These are phyloP conservation scores for Chironomus riparius DNA, from an alignment of 2,888 invertebrate species.

Conservation along the genomic window DNA sequence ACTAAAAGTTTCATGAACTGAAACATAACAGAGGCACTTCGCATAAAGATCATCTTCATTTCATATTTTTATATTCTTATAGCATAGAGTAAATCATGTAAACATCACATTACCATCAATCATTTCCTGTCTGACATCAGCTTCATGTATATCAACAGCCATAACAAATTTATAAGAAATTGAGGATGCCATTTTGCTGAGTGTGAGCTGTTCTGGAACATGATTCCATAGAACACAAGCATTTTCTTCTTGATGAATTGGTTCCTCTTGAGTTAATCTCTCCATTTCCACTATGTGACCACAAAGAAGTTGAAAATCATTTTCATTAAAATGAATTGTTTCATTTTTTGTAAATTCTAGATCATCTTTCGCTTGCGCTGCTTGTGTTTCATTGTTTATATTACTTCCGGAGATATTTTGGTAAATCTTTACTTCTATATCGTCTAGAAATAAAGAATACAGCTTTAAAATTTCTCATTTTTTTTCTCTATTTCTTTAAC, in stretches of 20 bases:
- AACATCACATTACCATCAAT: constrained; percentile 30
- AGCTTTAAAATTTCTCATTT: too few species aligned
- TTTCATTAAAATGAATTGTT: constrained; percentile 17
- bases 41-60: not conserved
- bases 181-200: constrained; percentile 32
- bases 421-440: not conserved
- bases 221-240: constrained; percentile 33
- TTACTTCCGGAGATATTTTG: not conserved
- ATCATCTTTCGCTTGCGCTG: constrained; percentile 14
- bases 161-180: constrained; percentile 45
- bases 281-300: constrained; percentile 36
- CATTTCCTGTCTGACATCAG: constrained; percentile 42
- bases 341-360: constrained; percentile 26
- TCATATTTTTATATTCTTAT: not conserved
- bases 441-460: not conserved
- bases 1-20: not conserved
- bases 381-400: not conserved
- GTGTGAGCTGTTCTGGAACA: constrained; percentile 33
- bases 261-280: constrained; percentile 27
- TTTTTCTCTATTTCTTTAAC: too few species aligned
- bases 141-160: constrained; percentile 46
- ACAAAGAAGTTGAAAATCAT: constrained; percentile 23
- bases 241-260: constrained; percentile 35
- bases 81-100: constrained; percentile 2
- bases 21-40: not conserved